Conservation (phyloP, 2,113 vertebrate genomes). For the Brevimyrus niger region DNA sequence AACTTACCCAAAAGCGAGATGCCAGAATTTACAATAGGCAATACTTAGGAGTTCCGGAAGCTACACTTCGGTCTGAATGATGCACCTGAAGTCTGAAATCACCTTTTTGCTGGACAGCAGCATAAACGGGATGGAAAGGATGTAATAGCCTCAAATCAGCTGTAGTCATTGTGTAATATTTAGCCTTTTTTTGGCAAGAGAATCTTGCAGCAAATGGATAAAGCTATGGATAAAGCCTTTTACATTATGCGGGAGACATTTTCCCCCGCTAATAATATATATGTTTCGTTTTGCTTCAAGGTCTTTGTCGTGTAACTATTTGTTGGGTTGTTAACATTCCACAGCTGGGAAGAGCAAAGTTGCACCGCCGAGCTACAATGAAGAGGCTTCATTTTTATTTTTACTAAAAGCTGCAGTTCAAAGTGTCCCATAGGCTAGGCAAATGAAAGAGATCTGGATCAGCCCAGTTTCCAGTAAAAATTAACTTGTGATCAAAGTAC, state of each 20-base stretch:
- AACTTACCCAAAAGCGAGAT: neutral
- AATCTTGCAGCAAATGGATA: too few species aligned
- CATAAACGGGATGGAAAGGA: neutral
- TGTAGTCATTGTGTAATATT: neutral
- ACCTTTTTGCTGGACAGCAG: neutral
- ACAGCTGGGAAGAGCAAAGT: neutral
- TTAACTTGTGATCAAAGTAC: slow-evolving; percentile 60
- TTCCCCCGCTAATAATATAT: neutral
- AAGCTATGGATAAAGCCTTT: neutral
- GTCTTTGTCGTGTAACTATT: neutral
- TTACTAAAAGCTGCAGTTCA: slow-evolving; percentile 20
- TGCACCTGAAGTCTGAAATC: neutral
- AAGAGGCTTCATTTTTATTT: neutral
- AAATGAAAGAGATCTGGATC: slow-evolving; percentile 21
- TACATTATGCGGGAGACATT: neutral
- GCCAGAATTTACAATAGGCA: neutral
- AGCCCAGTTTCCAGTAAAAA: slow-evolving; percentile 52
- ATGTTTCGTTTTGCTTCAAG: neutral
- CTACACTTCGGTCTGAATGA: neutral
- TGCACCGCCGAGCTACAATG: neutral
- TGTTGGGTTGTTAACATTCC: slow-evolving; percentile 2
- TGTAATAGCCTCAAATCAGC: neutral
- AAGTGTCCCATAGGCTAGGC: slow-evolving; percentile 12
- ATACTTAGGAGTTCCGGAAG: neutral
- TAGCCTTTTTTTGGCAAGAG: neutral